phyloP scores from a whole-genome alignment of 1,140 invertebrate species.

The Penaeus vannamei region DNA sequence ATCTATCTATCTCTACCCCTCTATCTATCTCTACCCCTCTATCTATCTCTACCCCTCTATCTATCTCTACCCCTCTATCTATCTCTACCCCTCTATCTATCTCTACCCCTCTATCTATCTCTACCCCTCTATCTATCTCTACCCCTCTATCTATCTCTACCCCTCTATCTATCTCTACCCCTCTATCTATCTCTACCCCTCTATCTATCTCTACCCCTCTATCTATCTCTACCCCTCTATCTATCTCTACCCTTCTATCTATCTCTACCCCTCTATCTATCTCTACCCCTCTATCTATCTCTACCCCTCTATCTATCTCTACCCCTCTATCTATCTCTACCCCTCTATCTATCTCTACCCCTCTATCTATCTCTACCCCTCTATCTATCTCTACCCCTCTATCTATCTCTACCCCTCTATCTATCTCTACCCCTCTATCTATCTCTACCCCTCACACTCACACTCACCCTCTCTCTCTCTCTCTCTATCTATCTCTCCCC shows the following conservation, averaged over 20 bases:
- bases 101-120: neutral
- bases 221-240: neutral
- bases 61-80: neutral
- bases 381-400: no score
- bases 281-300: no score
- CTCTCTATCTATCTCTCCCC: no score
- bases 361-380: no score
- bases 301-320: neutral
- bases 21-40: no score
- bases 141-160: neutral
- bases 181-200: neutral
- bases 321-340: constrained; percentile 6
- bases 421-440: no score
- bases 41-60: no score
- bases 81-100: constrained; percentile 10
- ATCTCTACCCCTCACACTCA: no score
- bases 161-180: constrained; percentile 18
- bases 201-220: no score
- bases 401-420: no score
- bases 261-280: neutral
- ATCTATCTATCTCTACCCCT: constrained; percentile 21
- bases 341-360: neutral
- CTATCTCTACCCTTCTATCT: constrained; percentile 2
- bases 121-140: no score
- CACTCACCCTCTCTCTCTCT: no score